Conservation (phyloP, 1,140 invertebrate genomes). For the Schmidtea mediterranea region DNA sequence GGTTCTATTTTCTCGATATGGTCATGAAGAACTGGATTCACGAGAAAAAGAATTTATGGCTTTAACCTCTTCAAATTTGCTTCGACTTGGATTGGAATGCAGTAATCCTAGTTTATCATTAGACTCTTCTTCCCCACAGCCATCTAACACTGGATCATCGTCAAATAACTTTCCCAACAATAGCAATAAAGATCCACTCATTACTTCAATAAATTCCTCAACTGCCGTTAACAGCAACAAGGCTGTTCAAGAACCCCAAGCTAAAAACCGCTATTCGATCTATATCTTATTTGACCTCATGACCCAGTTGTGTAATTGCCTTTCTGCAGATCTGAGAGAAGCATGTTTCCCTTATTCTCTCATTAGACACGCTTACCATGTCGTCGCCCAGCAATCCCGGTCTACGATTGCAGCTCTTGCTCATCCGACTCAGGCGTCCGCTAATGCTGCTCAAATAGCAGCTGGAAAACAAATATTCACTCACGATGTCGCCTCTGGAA, state of each 20-base stretch:
- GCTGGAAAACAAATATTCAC: no score
- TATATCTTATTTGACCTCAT: constrained; percentile 28
- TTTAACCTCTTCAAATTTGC: constrained; percentile 56
- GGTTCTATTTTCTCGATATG: background rate
- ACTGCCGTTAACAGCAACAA: background rate
- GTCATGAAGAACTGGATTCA: background rate
- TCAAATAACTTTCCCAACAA: constrained; percentile 41
- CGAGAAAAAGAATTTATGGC: constrained; percentile 6
- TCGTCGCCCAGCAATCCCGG: constrained; percentile 5
- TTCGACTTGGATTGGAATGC: constrained; percentile 60
- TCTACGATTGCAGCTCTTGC: no score
- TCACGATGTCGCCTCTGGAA: no score
- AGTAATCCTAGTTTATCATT: background rate
- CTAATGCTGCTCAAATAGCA: no score
- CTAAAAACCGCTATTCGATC: background rate
- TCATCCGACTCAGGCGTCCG: no score
- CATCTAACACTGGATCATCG: background rate
- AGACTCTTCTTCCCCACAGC: background rate
- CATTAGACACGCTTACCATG: constrained; percentile 67
- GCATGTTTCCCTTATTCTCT: constrained; percentile 90
- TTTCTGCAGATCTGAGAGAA: constrained; percentile 86
- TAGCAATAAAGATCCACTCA: constrained; percentile 42
- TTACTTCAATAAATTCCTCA: background rate
- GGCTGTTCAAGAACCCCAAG: background rate
- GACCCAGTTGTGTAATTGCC: constrained; percentile 72